Conservation (phyloP, 2,888 invertebrate genomes). For the Clunio marinus region DNA sequence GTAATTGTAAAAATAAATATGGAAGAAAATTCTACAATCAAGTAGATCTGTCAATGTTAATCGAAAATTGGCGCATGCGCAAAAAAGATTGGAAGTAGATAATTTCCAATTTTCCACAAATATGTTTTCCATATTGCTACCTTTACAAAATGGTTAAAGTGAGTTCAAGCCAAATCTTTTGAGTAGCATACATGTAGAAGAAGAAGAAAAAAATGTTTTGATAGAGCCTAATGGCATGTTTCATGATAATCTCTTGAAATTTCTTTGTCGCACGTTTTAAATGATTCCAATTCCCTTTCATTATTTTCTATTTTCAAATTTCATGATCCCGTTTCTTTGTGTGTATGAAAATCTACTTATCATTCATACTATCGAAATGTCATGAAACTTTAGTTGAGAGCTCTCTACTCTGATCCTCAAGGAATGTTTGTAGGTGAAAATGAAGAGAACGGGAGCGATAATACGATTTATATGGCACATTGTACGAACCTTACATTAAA, state of each 20-base stretch:
- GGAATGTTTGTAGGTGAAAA: no score
- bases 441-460: no score
- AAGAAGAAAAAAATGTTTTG: background rate
- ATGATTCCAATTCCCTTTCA: background rate
- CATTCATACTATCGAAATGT: no score
- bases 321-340: no score
- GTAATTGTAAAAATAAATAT: conserved; percentile 9
- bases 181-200: background rate
- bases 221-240: background rate
- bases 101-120: background rate
- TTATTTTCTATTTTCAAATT: no score
- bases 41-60: no score
- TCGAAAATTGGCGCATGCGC: background rate
- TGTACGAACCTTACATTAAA: no score
- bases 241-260: background rate
- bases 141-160: conserved; percentile 13
- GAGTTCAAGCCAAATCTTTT: no score
- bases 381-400: no score
- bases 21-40: background rate
- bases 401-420: no score
- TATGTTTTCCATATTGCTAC: background rate
- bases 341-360: background rate
- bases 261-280: background rate
- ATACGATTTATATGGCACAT: no score
- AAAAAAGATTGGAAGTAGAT: background rate